Percentiles rank a stretch among this genome's conserved stretches.
Conservation (phyloP, 1,140 invertebrate species). For the Drosophila sucinea region DNA sequence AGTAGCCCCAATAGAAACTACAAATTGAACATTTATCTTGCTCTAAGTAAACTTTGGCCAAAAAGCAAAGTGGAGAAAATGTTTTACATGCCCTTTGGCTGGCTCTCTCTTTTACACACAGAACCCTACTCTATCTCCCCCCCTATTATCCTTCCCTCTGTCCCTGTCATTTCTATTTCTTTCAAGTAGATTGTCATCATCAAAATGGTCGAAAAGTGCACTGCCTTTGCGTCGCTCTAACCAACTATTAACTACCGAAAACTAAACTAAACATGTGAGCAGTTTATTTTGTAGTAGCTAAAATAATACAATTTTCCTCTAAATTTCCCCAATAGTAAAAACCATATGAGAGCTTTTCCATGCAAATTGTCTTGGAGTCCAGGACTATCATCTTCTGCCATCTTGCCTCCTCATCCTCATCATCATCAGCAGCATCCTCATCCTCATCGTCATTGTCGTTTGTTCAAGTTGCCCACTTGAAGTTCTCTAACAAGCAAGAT, state of each 20-base stretch:
- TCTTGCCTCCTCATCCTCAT: conserved; percentile 21
- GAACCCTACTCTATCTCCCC: neutral
- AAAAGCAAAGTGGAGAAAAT: conserved; percentile 21
- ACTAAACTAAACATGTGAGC: conserved; percentile 29
- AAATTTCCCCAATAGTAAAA: conserved; percentile 59
- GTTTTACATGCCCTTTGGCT: conserved; percentile 45
- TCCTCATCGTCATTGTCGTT: conserved; percentile 25
- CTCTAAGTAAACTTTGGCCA: conserved; percentile 24
- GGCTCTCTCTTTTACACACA: neutral
- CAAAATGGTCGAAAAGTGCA: conserved; percentile 13
- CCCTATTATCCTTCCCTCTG: neutral
- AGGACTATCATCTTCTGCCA: conserved; percentile 7
- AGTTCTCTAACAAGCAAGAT: conserved; percentile 38
- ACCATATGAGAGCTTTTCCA: conserved; percentile 10
- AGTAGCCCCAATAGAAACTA: conserved; percentile 56
- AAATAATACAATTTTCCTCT: conserved; percentile 78
- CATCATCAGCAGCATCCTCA: conserved; percentile 14
- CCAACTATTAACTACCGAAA: conserved; percentile 20
- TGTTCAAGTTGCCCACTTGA: conserved; percentile 33
- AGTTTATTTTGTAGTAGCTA: conserved; percentile 61
- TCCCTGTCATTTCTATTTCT: neutral
- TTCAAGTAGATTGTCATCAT: conserved; percentile 13
- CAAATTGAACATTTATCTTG: conserved; percentile 62
- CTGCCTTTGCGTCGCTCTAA: neutral
- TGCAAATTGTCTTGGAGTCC: conserved; percentile 23